phyloP scores from a whole-genome alignment of 2,888 invertebrate genomes.

The Drosophila nigricruria region DNA sequence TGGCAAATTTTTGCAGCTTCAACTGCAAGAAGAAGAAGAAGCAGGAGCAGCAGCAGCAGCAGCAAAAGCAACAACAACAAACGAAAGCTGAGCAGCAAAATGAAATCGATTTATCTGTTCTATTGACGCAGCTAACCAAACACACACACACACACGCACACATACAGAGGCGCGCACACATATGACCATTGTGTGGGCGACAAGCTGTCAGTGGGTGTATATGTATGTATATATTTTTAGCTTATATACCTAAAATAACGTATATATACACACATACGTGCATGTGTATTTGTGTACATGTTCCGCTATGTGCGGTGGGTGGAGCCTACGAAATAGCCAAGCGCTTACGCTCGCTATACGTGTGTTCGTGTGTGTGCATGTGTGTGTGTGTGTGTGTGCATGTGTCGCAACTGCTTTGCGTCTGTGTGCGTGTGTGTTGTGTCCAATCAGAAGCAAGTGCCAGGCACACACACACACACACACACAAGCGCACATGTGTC shows the following conservation, averaged over 20 bases:
- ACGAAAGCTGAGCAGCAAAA: slow-evolving; percentile 43
- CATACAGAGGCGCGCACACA: slow-evolving; percentile 25
- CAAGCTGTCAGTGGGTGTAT: slow-evolving; percentile 26
- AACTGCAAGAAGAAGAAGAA: slow-evolving; percentile 43
- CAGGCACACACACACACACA: slow-evolving; percentile 28
- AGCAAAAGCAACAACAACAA: slow-evolving; percentile 4
- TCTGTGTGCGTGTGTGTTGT: slow-evolving; percentile 52
- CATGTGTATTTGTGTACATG: slow-evolving; percentile 1
- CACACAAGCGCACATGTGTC: slow-evolving; percentile 23
- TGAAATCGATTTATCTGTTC: slow-evolving; percentile 78
- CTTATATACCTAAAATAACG: slow-evolving; percentile 34
- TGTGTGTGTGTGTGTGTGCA: slow-evolving; percentile 45
- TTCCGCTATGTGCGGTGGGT: slow-evolving; percentile 54
- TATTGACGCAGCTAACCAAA: slow-evolving; percentile 57
- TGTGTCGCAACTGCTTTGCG: slow-evolving; percentile 42
- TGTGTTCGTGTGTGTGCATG: slow-evolving; percentile 43
- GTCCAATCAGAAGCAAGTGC: slow-evolving; percentile 76
- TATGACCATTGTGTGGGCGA: slow-evolving; percentile 51
- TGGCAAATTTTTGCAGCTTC: slow-evolving; percentile 39
- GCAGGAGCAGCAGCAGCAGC: background rate
- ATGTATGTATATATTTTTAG: background rate
- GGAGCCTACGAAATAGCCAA: slow-evolving; percentile 70
- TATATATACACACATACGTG: background rate
- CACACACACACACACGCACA: slow-evolving; percentile 28
- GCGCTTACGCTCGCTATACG: slow-evolving; percentile 15